Evolutionary conservation across 2,797 vertebrate genomes (phyloP).

Genomic region (Diplodus sargus): DNA sequence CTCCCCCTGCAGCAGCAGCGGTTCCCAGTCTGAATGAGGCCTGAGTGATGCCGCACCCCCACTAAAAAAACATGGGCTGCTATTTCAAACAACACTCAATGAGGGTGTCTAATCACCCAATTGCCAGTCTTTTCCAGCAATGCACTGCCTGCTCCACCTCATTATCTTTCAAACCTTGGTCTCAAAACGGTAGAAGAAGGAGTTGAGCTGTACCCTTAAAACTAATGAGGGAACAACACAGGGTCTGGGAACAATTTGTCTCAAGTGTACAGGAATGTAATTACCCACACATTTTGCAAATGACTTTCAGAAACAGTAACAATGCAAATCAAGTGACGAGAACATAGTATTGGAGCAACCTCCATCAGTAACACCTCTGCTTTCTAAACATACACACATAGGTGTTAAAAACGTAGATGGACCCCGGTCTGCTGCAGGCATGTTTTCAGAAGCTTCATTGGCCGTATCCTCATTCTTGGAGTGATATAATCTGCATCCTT

Average conservation of each 20-base stretch:
- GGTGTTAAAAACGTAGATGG: slow-evolving; percentile 3
- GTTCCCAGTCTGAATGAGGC: slow-evolving; percentile 71
- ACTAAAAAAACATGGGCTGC: slow-evolving; percentile 77
- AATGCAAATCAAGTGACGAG: slow-evolving; percentile 7
- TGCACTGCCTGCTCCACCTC: slow-evolving; percentile 68
- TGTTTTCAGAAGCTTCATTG: slow-evolving; percentile 62
- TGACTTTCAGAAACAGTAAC: slow-evolving; percentile 26
- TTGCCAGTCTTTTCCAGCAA: slow-evolving; percentile 65
- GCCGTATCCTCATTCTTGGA: slow-evolving; percentile 73
- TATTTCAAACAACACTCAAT: slow-evolving; percentile 83
- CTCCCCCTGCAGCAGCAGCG: slow-evolving; percentile 61
- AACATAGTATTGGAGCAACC: slow-evolving; percentile 5
- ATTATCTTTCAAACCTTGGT: slow-evolving; percentile 65
- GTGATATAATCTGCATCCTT: slow-evolving; percentile 75
- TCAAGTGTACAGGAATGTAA: slow-evolving; percentile 38
- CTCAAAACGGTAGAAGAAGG: slow-evolving; percentile 58
- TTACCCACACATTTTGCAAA: slow-evolving; percentile 31
- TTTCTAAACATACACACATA: slow-evolving; percentile 40
- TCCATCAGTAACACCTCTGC: slow-evolving; percentile 18
- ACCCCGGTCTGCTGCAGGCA: slow-evolving; percentile 14
- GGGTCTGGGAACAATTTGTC: slow-evolving; percentile 47
- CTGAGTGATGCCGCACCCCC: slow-evolving; percentile 70
- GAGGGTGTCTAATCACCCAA: slow-evolving; percentile 80
- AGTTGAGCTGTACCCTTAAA: slow-evolving; percentile 63
- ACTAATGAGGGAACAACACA: slow-evolving; percentile 57